phyloP scores from a whole-genome alignment of 2,113 vertebrate genomes.

The Callopanchax toddi region DNA sequence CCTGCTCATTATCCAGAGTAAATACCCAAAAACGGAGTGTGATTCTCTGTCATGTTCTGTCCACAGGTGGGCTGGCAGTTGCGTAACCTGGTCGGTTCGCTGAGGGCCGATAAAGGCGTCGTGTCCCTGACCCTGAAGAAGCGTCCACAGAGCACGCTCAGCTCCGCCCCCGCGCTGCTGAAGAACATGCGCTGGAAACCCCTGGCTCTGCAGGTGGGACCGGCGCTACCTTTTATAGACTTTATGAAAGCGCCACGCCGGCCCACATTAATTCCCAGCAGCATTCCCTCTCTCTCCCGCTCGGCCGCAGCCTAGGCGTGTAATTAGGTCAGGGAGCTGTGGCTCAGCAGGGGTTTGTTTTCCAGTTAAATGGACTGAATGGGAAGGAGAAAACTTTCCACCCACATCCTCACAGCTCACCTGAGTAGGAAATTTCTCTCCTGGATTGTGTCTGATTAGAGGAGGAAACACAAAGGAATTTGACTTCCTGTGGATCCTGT shows the following conservation, averaged over 20 bases:
- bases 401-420: slow-evolving; percentile 31
- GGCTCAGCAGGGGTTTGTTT: slow-evolving; percentile 51
- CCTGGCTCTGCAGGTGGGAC: slow-evolving; percentile 95
- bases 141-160: slow-evolving; percentile 99
- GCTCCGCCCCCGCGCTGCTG: slow-evolving; percentile 98
- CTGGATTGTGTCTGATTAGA: slow-evolving; percentile 45
- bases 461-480: slow-evolving; percentile 6
- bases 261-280: slow-evolving; percentile 55
- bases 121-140: slow-evolving; percentile 99
- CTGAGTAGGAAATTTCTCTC: slow-evolving; percentile 23
- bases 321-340: slow-evolving; percentile 69
- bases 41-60: slow-evolving; percentile 52
- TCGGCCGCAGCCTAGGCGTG: slow-evolving; percentile 43
- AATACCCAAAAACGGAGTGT: too few relatives aligned
- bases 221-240: slow-evolving; percentile 53
- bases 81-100: slow-evolving; percentile 98
- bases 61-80: slow-evolving; percentile 98
- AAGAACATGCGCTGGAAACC: slow-evolving; percentile 99
- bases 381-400: slow-evolving; percentile 13
- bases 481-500: too few relatives aligned
- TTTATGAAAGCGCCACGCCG: slow-evolving; percentile 53
- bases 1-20: too few relatives aligned
- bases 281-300: slow-evolving; percentile 12
- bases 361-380: slow-evolving; percentile 30
- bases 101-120: slow-evolving; percentile 97